These are phyloP conservation scores for Pachydiplax longipennis DNA, from an alignment of 2,888 invertebrate genomes.

Conservation along the genomic window DNA sequence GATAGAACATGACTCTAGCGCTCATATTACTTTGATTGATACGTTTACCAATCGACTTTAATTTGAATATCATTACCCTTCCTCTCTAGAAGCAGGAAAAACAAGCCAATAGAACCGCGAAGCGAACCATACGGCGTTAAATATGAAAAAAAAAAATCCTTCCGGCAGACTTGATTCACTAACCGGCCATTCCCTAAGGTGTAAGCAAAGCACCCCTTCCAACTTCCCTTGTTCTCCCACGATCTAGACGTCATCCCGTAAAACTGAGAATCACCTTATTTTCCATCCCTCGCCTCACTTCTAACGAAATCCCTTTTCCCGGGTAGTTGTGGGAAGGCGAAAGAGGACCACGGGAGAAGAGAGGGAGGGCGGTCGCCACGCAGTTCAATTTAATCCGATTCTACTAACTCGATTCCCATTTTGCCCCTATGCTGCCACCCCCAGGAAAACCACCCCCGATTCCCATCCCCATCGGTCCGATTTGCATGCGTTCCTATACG, in stretches of 20 bases:
- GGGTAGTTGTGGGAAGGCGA: background rate
- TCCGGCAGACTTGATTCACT: no score
- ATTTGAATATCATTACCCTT: no score
- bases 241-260: background rate
- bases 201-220: no score
- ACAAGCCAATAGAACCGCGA: background rate
- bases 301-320: slow-evolving; percentile 2
- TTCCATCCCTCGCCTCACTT: background rate
- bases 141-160: background rate
- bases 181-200: no score
- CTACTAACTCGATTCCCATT: slow-evolving; percentile 42
- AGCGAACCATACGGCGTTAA: background rate
- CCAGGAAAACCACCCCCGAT: background rate
- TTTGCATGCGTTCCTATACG: slow-evolving; percentile 11
- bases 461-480: background rate
- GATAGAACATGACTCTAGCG: no score
- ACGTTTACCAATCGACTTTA: no score
- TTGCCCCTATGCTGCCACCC: slow-evolving; percentile 15
- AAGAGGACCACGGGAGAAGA: background rate
- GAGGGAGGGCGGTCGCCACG: background rate
- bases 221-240: no score
- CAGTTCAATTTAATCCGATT: slow-evolving; percentile 37
- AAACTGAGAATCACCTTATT: background rate
- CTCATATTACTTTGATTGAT: no score
- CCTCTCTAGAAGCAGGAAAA: background rate